A percentile compares a stretch with the other conserved stretches of the same genome.
Evolutionary conservation across 2,113 vertebrate genomes (phyloP).

Genomic region (Leiothrix lutea): DNA sequence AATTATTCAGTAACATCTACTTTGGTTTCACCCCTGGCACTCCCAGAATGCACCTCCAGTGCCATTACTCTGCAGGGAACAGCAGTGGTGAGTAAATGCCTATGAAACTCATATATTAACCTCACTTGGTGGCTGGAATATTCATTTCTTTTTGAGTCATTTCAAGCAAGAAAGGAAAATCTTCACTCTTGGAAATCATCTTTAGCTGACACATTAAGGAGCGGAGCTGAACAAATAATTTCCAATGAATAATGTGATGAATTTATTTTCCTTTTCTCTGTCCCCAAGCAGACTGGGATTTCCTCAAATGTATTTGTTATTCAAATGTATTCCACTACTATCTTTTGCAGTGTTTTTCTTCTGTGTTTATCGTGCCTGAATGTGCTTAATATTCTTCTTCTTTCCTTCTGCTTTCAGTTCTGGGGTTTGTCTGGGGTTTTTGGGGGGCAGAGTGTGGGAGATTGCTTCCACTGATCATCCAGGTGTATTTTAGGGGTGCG

Average conservation of each 20-base stretch:
- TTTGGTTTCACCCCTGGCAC: conserved; percentile 58
- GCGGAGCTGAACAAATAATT: conserved; percentile 53
- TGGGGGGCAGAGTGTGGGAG: rapidly evolving
- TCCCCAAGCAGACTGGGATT: conserved; percentile 46
- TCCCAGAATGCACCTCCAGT: conserved; percentile 63
- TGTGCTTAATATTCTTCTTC: not conserved
- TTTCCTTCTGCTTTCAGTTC: not conserved
- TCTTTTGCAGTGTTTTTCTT: conserved; percentile 10
- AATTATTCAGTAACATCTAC: conserved; percentile 64
- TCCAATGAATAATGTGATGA: conserved; percentile 34
- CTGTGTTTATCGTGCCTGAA: not conserved
- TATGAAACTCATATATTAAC: conserved; percentile 62
- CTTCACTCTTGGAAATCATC: conserved; percentile 51
- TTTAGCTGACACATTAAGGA: conserved; percentile 59
- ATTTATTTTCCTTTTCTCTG: conserved; percentile 46
- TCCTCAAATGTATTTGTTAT: conserved; percentile 60
- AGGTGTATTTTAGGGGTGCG: too few species aligned
- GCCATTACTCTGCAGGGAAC: conserved; percentile 63
- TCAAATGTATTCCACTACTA: conserved; percentile 60
- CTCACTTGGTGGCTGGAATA: conserved; percentile 66
- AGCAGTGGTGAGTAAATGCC: conserved; percentile 51
- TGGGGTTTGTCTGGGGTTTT: not conserved
- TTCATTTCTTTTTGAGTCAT: conserved; percentile 54
- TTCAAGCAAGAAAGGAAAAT: conserved; percentile 62
- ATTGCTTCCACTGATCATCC: too few species aligned